These are phyloP conservation scores for Oreohelix idahoensis DNA, from an alignment of 1,140 invertebrate genomes.

Conservation along the genomic window DNA sequence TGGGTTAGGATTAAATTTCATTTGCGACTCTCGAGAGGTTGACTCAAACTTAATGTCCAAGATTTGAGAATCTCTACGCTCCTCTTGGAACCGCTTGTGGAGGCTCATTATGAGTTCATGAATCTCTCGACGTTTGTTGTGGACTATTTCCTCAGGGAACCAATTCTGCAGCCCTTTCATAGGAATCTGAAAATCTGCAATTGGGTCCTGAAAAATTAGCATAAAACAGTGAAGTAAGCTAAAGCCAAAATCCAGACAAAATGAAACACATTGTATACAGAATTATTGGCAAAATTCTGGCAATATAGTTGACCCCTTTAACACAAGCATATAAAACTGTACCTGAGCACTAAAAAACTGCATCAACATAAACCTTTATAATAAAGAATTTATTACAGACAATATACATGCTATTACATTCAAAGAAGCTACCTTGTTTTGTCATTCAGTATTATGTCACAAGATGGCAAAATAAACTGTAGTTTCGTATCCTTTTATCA, in stretches of 20 bases:
- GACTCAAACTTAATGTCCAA: slow-evolving; percentile 35
- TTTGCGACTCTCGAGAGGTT: background rate
- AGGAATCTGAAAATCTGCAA: slow-evolving; percentile 71
- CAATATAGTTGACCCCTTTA: no score
- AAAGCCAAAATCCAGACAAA: background rate
- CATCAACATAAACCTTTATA: no score
- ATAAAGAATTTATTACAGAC: no score
- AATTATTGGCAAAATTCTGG: no score
- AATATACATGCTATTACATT: no score
- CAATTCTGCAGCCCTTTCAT: slow-evolving; percentile 70
- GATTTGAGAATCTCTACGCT: slow-evolving; percentile 26
- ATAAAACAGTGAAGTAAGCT: slow-evolving; percentile 16
- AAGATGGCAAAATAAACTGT: no score
- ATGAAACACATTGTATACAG: no score
- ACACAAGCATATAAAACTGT: no score
- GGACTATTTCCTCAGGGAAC: slow-evolving; percentile 70
- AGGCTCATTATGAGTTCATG: slow-evolving; percentile 70
- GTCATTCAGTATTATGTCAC: no score
- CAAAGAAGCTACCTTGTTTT: no score
- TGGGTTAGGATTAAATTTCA: background rate
- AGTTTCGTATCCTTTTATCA: no score
- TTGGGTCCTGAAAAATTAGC: slow-evolving; percentile 69
- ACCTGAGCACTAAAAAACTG: no score
- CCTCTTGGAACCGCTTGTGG: slow-evolving; percentile 48
- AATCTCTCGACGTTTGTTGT: slow-evolving; percentile 70